These are phyloP conservation scores for Nysson spinosus DNA, from an alignment of 2,888 invertebrate genomes.

Conservation along the genomic window DNA sequence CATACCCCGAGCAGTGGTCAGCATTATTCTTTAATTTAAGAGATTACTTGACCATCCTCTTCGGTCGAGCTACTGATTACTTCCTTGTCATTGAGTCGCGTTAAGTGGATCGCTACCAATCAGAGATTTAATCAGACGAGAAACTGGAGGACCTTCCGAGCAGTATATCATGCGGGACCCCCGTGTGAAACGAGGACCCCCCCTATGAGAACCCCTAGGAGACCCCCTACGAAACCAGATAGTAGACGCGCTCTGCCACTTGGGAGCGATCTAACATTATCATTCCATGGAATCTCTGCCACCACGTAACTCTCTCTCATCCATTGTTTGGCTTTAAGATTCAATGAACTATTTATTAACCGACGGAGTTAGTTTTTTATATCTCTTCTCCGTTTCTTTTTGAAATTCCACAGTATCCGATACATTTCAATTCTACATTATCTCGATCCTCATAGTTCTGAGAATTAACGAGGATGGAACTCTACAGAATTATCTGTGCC, in stretches of 20 bases:
- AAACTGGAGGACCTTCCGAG: slow-evolving; percentile 41
- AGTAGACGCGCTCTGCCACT: background rate
- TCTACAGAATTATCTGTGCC: too few relatives aligned
- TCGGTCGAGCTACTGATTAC: slow-evolving; percentile 34
- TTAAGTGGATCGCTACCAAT: slow-evolving; percentile 54
- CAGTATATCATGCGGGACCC: slow-evolving; percentile 27
- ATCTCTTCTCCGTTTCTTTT: too few relatives aligned
- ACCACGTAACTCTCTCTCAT: slow-evolving; percentile 3
- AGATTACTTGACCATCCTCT: slow-evolving; percentile 29
- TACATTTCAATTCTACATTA: too few relatives aligned
- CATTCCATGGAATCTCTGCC: slow-evolving; percentile 16
- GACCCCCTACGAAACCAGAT: background rate
- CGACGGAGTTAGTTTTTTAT: too few relatives aligned
- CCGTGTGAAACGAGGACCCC: slow-evolving; percentile 10
- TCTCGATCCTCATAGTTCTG: too few relatives aligned
- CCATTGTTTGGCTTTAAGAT: slow-evolving; percentile 12
- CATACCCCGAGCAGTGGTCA: slow-evolving; percentile 15
- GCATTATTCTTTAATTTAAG: slow-evolving; percentile 27
- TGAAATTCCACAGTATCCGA: too few relatives aligned
- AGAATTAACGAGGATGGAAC: too few relatives aligned
- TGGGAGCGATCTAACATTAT: slow-evolving; percentile 10
- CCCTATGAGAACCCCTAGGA: too few relatives aligned
- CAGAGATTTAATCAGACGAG: slow-evolving; percentile 61
- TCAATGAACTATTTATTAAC: slow-evolving; percentile 19
- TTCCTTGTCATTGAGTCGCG: slow-evolving; percentile 42